Percentiles rank a stretch among this genome's conserved stretches.
These are phyloP conservation scores for Mohoua ochrocephala DNA, from an alignment of 2,113 vertebrate species.

Conservation along the genomic window DNA sequence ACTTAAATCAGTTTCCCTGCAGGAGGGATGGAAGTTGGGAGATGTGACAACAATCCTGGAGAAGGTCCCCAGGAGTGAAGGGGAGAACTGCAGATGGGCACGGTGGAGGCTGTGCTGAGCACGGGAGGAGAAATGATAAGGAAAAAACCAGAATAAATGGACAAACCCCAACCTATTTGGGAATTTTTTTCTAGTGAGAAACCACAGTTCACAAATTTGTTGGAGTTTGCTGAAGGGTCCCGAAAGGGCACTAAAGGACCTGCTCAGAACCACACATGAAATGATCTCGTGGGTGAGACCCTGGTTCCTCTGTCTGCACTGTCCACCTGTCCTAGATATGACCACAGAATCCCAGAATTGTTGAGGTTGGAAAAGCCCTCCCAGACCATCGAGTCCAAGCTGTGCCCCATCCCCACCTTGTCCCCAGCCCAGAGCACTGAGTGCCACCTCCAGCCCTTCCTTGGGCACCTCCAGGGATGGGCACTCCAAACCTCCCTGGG, in stretches of 20 bases:
- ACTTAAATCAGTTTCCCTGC: conserved; percentile 50
- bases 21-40: conserved; percentile 33
- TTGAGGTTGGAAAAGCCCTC: neutral
- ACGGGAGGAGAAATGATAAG: neutral
- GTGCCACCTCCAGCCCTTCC: neutral
- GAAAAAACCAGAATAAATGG: neutral
- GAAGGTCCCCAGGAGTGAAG: conserved; percentile 10
- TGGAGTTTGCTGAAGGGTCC: neutral
- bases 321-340: neutral
- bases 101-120: neutral
- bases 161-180: fast-evolving
- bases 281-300: neutral
- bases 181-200: neutral
- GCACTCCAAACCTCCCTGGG: neutral
- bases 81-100: neutral
- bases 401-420: fast-evolving
- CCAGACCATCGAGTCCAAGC: fast-evolving
- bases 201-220: neutral
- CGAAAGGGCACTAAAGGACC: neutral
- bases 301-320: neutral
- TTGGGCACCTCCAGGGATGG: neutral
- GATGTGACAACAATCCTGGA: conserved; percentile 4
- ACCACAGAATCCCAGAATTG: neutral
- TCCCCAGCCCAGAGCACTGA: neutral
- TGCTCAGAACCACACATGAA: neutral